Percentiles rank a stretch among this genome's conserved stretches.
Evolutionary conservation across 2,888 invertebrate genomes (phyloP).

Genomic region (Drosophila lutescens): DNA sequence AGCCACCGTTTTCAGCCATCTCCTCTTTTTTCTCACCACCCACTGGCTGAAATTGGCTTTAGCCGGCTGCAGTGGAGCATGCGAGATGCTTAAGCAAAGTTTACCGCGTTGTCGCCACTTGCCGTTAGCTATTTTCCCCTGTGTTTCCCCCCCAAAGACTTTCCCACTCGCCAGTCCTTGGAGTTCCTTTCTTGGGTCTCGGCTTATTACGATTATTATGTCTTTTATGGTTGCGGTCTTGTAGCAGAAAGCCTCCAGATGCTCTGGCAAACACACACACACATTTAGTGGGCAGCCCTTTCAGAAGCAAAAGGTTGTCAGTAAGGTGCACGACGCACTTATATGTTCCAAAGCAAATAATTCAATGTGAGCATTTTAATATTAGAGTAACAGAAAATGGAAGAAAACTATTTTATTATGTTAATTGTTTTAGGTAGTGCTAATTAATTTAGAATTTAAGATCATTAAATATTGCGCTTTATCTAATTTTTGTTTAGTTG

Average conservation of each 20-base stretch:
- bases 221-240: constrained; percentile 61
- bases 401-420: too few species aligned
- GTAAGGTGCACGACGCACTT: not conserved
- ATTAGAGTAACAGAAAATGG: too few species aligned
- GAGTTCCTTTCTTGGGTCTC: constrained; percentile 12
- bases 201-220: constrained; percentile 58
- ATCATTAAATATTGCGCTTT: too few species aligned
- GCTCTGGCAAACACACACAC: constrained; percentile 18
- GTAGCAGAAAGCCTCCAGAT: constrained; percentile 53
- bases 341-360: not conserved
- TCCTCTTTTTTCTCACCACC: not conserved
- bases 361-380: too few species aligned
- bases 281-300: constrained; percentile 22
- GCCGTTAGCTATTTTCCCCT: not conserved
- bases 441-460: too few species aligned
- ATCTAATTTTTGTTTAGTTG: too few species aligned
- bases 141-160: not conserved
- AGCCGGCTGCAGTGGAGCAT: not conserved
- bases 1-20: not conserved
- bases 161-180: not conserved
- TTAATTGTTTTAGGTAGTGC: too few species aligned
- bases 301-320: not conserved
- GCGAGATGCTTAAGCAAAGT: constrained; percentile 14
- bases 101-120: constrained; percentile 33
- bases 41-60: constrained; percentile 3